Base-by-base conservation (phyloP, 1,140 invertebrate species). In the Alviniconcha marisindica region DNA sequence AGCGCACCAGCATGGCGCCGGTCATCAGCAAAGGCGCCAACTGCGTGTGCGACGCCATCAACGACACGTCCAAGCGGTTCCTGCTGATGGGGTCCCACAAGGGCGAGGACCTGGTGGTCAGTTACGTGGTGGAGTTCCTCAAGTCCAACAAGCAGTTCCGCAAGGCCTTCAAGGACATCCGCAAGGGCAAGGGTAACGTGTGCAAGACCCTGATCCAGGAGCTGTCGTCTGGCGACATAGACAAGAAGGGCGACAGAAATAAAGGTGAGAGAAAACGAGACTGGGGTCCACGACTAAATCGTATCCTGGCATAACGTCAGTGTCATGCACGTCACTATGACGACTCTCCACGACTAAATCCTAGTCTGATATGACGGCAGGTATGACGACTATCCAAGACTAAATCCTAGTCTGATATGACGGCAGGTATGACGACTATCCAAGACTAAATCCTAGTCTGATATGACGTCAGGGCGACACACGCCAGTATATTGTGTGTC, bases 41-140 rank as follows among this genome's bases (percentile, higher is more conserved):
- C 4, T 94, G 94, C 86, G 94, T 93, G 82, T 89, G 91, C 31
- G 86, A 89, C 14, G 83, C 88, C 40, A 81, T 90, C 78, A 87
- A 89, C 60, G 87, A 83, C 51, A 88, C 88, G 18, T 40, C 56
- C 31, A 86, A 89, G 60, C 87, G 86, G 81, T 94, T 93, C 85
- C 92, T 95, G 38, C 91, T 95, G 38, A 95, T 95, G 94, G 94
- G 94, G 21, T 87, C 90, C 74, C 89, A 88, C 24, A 84, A 87
- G 24, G 92, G 91, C 7, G 86, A 91, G n/a, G 87, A 92, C 60
- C 88, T 94, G 0, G 88, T 93, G n/a, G 66, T 88, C 63, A 85
- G 42, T 10, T 90, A 86, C 81, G 83, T 87, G 14, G 81, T 84
- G 38, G 76, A 79, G 7, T 89, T 86, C 86, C 60, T 69, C 31